Evolutionary conservation across 2,797 vertebrate species (phyloP).

Genomic region (Gastrophryne carolinensis): DNA sequence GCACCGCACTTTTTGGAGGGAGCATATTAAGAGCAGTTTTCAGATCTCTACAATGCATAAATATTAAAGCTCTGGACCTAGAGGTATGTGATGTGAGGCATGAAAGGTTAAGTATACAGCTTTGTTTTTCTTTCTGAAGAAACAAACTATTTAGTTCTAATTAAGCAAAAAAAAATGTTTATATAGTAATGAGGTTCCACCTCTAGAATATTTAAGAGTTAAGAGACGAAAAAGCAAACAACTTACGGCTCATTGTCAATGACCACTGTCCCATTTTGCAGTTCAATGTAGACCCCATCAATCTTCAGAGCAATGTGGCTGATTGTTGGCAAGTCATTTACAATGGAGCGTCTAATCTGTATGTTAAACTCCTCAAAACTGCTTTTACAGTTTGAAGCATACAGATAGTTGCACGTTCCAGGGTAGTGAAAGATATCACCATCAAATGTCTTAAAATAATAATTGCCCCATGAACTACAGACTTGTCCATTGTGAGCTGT

Average conservation of each 20-base stretch:
- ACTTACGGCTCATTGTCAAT: constrained; percentile 72
- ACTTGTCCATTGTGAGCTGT: constrained; percentile 72
- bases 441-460: constrained; percentile 82
- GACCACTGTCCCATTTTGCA: constrained; percentile 60
- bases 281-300: constrained; percentile 72
- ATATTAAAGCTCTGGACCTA: no score
- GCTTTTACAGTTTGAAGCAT: constrained; percentile 63
- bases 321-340: constrained; percentile 59
- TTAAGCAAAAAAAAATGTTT: no score
- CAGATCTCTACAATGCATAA: no score
- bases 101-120: no score
- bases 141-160: no score
- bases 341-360: constrained; percentile 71
- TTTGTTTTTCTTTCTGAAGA: no score
- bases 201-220: no score
- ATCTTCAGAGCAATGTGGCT: constrained; percentile 73
- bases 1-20: no score
- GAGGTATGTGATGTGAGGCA: no score
- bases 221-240: not conserved
- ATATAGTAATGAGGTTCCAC: no score
- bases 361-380: constrained; percentile 77
- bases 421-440: constrained; percentile 76
- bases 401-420: constrained; percentile 77
- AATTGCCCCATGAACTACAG: constrained; percentile 85
- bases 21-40: no score